Base-by-base conservation (phyloP, 2,888 invertebrate genomes). In the Oasisia sp. region DNA sequence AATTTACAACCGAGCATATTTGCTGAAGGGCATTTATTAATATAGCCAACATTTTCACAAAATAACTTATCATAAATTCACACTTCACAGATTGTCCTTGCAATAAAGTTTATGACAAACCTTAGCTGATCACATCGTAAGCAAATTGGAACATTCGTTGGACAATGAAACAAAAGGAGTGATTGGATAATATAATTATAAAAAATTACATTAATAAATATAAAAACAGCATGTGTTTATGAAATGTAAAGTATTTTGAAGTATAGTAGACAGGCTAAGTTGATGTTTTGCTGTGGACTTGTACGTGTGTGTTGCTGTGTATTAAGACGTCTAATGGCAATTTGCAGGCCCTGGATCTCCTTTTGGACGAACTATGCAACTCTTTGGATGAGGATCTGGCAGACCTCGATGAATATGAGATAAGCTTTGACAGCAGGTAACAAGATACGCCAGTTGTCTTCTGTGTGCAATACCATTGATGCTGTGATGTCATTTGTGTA, bases 301-400 rank as follows among this genome's bases (percentile, higher is more conserved):
- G 27, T 19, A 4, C 27, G 74, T 74, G 74, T 74, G 50, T 50
- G 50, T 74, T 27, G 7, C 27, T 74, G 74, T 74, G 27, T 74
- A 27, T 19, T 74, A 74, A 74, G 14, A 74, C 38, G 38, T 4
- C 38, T 27, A 19, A 74, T 74, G 5, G 74, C 19, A 74, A 74
- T 27, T 74, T 74, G 5, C 94, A 96, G 96, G 95, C 95, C 12
- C 92, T 95, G 92, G 95, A 96, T 93, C 95, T 95, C 4, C 93
- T 95, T 91, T 93, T 95, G 27, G 95, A 95, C 92, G 95, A 95
- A 91, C 92, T 95, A 91, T 94, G 95, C 1, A 93, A 94, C 32
- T 94, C 95, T n/a, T 93, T 96, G 58, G 95, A 95, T 93, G 96
- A 96, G 91, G 96, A 96, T 93, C 92, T 96, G 92, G 94, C 95